Base-by-base conservation (phyloP, 2,888 invertebrate genomes). In the Clepsis dumicolana region DNA sequence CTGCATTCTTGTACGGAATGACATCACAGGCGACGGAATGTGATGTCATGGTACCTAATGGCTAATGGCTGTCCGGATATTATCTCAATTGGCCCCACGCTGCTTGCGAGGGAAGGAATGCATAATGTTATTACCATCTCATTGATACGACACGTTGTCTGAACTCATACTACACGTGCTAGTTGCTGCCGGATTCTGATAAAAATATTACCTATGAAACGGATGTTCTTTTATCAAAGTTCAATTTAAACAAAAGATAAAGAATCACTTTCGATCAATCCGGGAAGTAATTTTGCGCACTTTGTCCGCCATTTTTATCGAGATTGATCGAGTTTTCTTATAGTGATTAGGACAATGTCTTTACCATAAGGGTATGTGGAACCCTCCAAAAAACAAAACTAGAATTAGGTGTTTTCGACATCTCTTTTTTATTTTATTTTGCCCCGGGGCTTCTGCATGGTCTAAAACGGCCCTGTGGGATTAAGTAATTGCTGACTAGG, bases 51-150 rank as follows among this genome's bases (percentile, higher is more conserved):
- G 65, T 73, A 48, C 48, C 21, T 48, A 79, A 77, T 78, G 75
- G 73, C 21, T 48, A 79, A 77, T 78, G 75, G 73, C 57, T 65
- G 50, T 53, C 80, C 80, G 81, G 86, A 84, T 82, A 83, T 82
- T 84, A 73, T 82, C 81, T 84, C 82, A 86, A 86, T 87, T 86
- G 84, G 75, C 73, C 72, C 71, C 76, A 52, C 62, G 41, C 64
- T 65, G 70, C 57, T 71, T 71, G 70, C 64, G 56, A 50, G 61
- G 64, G 44, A 41, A 65, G 70, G 73, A 70, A 71, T 71, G 67
- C 64, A 57, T 59, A 62, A 50, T 69, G 65, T 61, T 67, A 50
- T 52, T 63, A 63, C 56, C 62, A 67, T 67, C 57, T 63, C 67
- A 57, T 63, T 67, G 67, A 63, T 67, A 67, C 10, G 3, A 67